Percentiles rank a stretch among this genome's conserved stretches.
Conservation (phyloP, 2,888 invertebrate genomes). For the Limnephilus lunatus region DNA sequence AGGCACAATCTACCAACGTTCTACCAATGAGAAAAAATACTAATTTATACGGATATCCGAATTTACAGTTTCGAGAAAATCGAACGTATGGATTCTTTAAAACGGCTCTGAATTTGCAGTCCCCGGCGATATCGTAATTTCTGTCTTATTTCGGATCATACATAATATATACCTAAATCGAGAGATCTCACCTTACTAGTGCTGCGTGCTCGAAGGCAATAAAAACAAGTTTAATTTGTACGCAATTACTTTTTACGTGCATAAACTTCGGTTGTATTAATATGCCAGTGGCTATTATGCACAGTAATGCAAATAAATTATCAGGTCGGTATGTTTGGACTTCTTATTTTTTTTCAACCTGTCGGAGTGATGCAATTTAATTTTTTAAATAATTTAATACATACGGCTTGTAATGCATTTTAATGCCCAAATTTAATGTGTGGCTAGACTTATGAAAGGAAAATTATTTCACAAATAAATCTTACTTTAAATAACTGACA, state of each 20-base stretch:
- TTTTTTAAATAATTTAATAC: neutral
- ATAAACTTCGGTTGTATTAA: neutral
- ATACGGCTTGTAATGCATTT: neutral
- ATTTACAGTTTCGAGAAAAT: too few relatives aligned
- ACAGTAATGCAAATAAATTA: slow-evolving; percentile 2
- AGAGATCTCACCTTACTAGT: neutral
- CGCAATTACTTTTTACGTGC: slow-evolving; percentile 1
- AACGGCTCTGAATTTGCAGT: too few relatives aligned
- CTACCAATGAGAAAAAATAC: too few relatives aligned
- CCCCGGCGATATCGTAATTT: neutral
- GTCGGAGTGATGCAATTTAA: neutral
- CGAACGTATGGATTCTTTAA: too few relatives aligned
- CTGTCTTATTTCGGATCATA: neutral
- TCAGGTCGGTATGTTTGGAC: neutral
- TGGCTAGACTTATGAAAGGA: neutral
- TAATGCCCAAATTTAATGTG: neutral
- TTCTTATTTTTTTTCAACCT: neutral
- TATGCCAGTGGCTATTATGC: neutral
- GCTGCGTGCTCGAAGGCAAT: neutral
- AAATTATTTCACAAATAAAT: neutral
- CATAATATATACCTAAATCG: neutral
- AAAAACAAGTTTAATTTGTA: neutral
- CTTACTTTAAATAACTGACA: too few relatives aligned
- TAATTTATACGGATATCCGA: too few relatives aligned
- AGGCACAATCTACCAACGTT: too few relatives aligned